A percentile compares a stretch with the other conserved stretches of the same genome.
phyloP scores from a whole-genome alignment of 2,113 vertebrate species.

The Sylvia atricapilla region DNA sequence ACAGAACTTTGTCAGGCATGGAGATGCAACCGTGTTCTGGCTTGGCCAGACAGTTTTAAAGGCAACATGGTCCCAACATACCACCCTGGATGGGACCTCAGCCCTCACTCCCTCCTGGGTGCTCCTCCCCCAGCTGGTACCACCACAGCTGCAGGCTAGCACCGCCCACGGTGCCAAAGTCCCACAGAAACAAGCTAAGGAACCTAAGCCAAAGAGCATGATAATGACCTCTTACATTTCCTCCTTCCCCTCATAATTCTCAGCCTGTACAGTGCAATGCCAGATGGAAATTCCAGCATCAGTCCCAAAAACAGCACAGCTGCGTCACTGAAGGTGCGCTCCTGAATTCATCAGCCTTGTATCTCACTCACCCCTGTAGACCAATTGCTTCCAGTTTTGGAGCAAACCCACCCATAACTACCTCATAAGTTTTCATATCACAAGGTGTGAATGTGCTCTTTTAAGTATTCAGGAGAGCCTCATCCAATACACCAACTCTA shows the following conservation, averaged over 20 bases:
- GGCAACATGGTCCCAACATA: not conserved
- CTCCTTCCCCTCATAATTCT: not conserved
- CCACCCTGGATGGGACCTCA: not conserved
- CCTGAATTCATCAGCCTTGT: not conserved
- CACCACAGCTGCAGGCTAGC: fast-evolving
- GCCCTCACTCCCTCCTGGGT: not conserved
- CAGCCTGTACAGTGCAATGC: not conserved
- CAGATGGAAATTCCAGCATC: not conserved
- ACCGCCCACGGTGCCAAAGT: fast-evolving
- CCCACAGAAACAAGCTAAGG: not conserved
- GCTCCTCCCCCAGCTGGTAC: not conserved
- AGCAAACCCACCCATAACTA: not conserved
- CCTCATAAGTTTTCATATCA: not conserved
- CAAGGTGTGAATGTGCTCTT: not conserved
- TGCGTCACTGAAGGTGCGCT: not conserved
- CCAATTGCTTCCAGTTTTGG: not conserved
- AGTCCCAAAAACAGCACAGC: not conserved
- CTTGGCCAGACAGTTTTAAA: not conserved
- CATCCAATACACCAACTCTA: not conserved
- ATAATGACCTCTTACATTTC: not conserved
- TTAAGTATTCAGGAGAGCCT: not conserved
- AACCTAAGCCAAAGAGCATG: fast-evolving
- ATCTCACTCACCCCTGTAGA: not conserved
- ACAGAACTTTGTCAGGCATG: not conserved
- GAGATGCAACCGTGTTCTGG: fast-evolving